These are phyloP conservation scores for Agelaius phoeniceus DNA, from an alignment of 2,113 vertebrate genomes.

Conservation along the genomic window DNA sequence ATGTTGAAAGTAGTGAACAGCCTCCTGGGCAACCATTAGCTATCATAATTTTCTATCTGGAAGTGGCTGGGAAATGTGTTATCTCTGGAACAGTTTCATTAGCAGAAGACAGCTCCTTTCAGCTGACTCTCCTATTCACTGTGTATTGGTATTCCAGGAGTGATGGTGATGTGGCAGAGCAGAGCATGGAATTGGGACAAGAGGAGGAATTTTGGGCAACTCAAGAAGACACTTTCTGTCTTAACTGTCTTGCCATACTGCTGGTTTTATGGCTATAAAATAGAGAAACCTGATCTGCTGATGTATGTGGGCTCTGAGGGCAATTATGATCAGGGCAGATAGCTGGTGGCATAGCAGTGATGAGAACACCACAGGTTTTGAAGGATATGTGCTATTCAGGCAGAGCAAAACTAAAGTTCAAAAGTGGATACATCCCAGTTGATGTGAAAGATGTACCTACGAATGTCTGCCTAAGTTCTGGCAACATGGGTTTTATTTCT, in stretches of 20 bases:
- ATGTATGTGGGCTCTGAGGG: not conserved
- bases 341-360: not conserved
- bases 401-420: not conserved
- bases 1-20: not conserved
- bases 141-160: not conserved
- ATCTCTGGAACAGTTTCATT: not conserved
- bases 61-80: not conserved
- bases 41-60: not conserved
- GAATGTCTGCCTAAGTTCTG: not conserved
- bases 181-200: not conserved
- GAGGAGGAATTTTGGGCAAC: not conserved
- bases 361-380: not conserved
- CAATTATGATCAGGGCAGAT: not conserved
- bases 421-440: not conserved
- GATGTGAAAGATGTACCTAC: not conserved
- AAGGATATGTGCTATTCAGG: not conserved
- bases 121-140: not conserved
- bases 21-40: not conserved
- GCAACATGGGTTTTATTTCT: not conserved
- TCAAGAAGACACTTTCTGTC: not conserved
- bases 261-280: not conserved
- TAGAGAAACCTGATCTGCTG: not conserved
- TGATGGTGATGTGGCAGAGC: rapidly evolving
- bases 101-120: not conserved
- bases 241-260: not conserved